These are phyloP conservation scores for Phainopepla nitens DNA, from an alignment of 2,113 vertebrate species.

Conservation along the genomic window DNA sequence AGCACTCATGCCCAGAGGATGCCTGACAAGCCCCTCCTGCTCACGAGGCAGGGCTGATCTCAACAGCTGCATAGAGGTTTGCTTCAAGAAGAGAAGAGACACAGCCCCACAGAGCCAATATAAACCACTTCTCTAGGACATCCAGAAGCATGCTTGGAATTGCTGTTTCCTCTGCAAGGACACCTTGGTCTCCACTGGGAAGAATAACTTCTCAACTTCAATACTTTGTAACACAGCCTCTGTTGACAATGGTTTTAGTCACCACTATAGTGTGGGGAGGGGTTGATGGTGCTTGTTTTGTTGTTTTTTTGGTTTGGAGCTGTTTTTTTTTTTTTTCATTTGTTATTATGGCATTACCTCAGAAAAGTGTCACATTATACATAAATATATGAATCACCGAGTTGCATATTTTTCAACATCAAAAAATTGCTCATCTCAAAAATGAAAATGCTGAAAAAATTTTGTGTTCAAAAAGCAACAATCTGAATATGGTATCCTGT, in stretches of 20 bases:
- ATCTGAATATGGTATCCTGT: not conserved
- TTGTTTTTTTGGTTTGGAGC: not conserved
- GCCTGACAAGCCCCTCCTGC: not conserved
- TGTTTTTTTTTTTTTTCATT: not conserved
- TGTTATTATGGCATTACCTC: not conserved
- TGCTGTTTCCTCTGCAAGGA: not conserved
- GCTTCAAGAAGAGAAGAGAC: not conserved
- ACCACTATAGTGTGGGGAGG: not conserved
- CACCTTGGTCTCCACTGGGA: not conserved
- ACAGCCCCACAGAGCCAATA: not conserved
- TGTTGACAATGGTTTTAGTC: not conserved
- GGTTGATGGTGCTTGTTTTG: not conserved
- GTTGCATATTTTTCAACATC: not conserved
- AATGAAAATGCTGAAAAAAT: not conserved
- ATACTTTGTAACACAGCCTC: not conserved
- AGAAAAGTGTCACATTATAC: not conserved
- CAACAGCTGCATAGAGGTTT: not conserved
- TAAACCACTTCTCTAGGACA: accelerated
- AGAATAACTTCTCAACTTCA: not conserved
- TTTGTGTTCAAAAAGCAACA: not conserved
- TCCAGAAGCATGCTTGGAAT: not conserved
- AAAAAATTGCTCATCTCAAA: not conserved
- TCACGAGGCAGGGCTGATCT: not conserved
- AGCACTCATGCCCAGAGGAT: not conserved
- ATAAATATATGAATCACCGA: not conserved